A percentile compares a stretch with the other conserved stretches of the same genome.
phyloP scores from a whole-genome alignment of 1,140 invertebrate genomes.

The Zaprionus davidi region DNA sequence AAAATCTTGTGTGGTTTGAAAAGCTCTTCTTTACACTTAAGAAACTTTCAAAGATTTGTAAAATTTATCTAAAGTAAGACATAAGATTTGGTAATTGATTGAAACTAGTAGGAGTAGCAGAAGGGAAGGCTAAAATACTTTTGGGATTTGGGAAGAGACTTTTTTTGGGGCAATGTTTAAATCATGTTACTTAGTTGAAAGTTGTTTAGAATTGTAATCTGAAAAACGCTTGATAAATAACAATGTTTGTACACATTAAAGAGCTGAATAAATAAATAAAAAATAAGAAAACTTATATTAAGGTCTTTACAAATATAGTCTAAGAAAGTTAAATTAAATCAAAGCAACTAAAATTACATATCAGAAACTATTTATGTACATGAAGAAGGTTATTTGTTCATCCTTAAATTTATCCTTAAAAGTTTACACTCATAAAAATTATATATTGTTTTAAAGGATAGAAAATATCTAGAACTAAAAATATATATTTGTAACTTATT shows the following conservation, averaged over 20 bases:
- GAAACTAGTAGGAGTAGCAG: neutral
- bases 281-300: no score
- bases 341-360: no score
- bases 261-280: neutral
- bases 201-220: neutral
- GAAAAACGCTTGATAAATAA: neutral
- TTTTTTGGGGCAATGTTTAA: neutral
- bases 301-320: no score
- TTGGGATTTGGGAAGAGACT: neutral
- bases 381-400: no score
- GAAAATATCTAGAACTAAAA: no score
- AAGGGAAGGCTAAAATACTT: neutral
- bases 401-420: no score
- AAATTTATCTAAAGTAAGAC: neutral
- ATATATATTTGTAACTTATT: no score
- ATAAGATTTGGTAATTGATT: constrained; percentile 7
- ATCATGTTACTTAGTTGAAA: neutral
- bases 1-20: neutral
- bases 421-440: no score
- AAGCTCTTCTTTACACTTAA: neutral
- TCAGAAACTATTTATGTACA: no score
- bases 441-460: no score
- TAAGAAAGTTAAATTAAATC: no score
- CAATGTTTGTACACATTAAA: neutral
- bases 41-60: neutral